Percentiles rank a stretch among this genome's conserved stretches.
phyloP scores from a whole-genome alignment of 2,888 invertebrate species.

The Helleia helle region DNA sequence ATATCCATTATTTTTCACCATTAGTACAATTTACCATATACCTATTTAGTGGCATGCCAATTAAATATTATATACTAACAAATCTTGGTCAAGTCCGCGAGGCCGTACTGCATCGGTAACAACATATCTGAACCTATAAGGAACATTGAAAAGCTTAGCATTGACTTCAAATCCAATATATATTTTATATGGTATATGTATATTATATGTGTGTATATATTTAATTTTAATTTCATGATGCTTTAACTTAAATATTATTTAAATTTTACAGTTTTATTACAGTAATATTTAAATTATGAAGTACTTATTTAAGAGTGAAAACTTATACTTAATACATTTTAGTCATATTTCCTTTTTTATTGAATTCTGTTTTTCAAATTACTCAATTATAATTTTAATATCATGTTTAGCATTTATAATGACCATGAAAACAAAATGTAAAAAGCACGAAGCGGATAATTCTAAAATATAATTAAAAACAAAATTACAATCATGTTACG shows the following conservation, averaged over 20 bases:
- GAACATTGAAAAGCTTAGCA: constrained; percentile 28
- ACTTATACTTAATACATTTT: too few species aligned
- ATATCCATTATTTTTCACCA: too few species aligned
- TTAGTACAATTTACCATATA: constrained; percentile 43
- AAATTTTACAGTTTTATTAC: too few species aligned
- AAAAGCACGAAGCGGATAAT: neutral
- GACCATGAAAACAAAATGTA: neutral
- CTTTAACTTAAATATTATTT: neutral
- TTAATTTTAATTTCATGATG: too few species aligned
- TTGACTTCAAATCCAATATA: too few species aligned
- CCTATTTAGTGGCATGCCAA: constrained; percentile 33
- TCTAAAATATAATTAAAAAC: constrained; percentile 3
- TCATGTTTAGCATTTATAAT: neutral
- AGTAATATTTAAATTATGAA: too few species aligned
- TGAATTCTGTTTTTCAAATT: neutral
- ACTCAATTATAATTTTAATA: neutral
- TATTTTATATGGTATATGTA: too few species aligned
- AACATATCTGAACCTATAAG: constrained; percentile 60
- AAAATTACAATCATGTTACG: constrained; percentile 3
- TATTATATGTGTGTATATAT: too few species aligned
- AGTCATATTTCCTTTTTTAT: neutral
- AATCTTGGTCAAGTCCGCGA: constrained; percentile 55
- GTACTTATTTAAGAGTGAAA: too few species aligned
- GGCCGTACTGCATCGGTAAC: constrained; percentile 58
- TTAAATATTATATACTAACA: constrained; percentile 53